Evolutionary conservation across 2,888 invertebrate genomes (phyloP), one percentile per base, ranked within the genome.

Genomic region (Drosophila macrothrix): DNA sequence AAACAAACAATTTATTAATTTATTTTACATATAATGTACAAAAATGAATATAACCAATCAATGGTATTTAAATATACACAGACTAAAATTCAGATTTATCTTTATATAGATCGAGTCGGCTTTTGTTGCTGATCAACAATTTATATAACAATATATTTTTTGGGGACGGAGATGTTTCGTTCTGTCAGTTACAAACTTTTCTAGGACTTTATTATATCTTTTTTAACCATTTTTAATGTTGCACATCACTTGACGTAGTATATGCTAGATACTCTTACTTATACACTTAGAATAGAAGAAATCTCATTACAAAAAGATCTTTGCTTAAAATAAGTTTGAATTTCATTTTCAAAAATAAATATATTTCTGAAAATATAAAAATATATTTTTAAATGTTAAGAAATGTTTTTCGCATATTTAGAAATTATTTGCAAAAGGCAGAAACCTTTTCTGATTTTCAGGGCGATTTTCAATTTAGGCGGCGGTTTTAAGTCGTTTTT

Each of bases 171-270:
- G n/a, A 2, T 5, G 41, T 5, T 2, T 7, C 22, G 4, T 1
- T 2, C 4, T 22, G 7, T 1, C 43, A 43, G 6, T 22, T 43
- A 22, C n/a, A 43, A 14, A 43, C 2, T 41, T n/a, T n/a, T 6
- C 6, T 6, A 12, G n/a, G 6, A 43, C 22, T 43, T 35, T 14
- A 35, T 35, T 14, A 35, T 35, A 16, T 5, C 2, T 35, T 16
- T 35, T 35, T 35, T 16, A 35, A 35, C 5, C 2, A 35, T 16
- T 5, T 16, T 35, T 16, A 25, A 55, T 37, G 37, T 72, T 73
- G 43, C 72, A 69, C 39, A 50, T 41, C 60, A 46, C 41, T 49
- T 41, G 7, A 52, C 37, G 7, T 31, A 37, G 54, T 59, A 33
- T 35, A 52, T 49, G 41, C 14, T 29, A 54, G 54, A 70, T 56